Conservation (phyloP, 2,888 invertebrate genomes). For the Harpagoxenus sublaevis region DNA sequence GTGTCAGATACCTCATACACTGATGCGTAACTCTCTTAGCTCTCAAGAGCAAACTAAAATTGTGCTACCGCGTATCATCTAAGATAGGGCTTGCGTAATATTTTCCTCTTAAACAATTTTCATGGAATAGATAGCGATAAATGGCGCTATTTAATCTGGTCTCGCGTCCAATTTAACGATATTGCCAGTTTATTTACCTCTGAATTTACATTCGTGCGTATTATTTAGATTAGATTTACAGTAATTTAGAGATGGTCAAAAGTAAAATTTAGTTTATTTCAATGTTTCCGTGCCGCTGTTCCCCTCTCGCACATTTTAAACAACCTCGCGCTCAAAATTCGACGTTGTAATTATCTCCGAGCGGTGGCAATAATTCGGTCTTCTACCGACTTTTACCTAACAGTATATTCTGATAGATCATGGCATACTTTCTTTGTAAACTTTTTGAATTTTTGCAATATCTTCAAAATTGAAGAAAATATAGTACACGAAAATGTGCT, state of each 20-base stretch:
- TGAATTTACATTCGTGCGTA: slow-evolving; percentile 4
- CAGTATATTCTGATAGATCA: too few relatives aligned
- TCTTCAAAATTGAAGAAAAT: too few relatives aligned
- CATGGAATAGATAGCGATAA: neutral
- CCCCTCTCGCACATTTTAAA: neutral
- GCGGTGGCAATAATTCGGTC: slow-evolving; percentile 26
- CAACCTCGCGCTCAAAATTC: neutral
- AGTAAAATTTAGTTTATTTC: slow-evolving; percentile 26
- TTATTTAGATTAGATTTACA: slow-evolving; percentile 21
- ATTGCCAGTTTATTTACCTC: neutral
- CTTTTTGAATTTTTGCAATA: too few relatives aligned
- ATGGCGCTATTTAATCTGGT: neutral
- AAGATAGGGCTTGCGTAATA: slow-evolving; percentile 16
- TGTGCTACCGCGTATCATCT: slow-evolving; percentile 1
- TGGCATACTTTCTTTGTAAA: too few relatives aligned
- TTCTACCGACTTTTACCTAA: too few relatives aligned
- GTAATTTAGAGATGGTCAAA: slow-evolving; percentile 27
- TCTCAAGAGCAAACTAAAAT: slow-evolving; percentile 30
- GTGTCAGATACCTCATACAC: slow-evolving; percentile 31
- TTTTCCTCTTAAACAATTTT: neutral
- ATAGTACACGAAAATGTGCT: too few relatives aligned
- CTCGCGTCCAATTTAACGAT: neutral
- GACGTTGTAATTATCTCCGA: slow-evolving; percentile 28
- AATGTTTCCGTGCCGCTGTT: neutral
- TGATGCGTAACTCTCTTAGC: slow-evolving; percentile 33